Evolutionary conservation across 2,888 invertebrate genomes (phyloP).

Genomic region (Zhuqinia jingwanae): DNA sequence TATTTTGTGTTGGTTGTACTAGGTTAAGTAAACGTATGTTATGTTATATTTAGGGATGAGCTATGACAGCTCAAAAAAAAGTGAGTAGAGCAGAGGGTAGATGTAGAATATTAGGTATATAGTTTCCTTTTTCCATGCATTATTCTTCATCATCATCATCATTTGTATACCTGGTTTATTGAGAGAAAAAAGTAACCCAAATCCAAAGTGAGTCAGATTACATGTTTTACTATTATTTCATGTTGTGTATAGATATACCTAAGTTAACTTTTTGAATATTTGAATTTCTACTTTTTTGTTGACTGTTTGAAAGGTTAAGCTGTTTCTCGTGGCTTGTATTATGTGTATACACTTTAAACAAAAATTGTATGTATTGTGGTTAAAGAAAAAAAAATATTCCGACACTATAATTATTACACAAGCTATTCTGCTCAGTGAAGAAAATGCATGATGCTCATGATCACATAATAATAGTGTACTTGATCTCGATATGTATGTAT

Average conservation of each 20-base stretch:
- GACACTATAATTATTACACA: constrained; percentile 54
- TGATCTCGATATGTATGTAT: constrained; percentile 35
- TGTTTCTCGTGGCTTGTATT: constrained; percentile 38
- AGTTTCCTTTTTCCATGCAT: constrained; percentile 29
- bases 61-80: constrained; percentile 36
- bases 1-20: neutral
- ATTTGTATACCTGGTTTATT: constrained; percentile 22
- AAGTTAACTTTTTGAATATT: neutral
- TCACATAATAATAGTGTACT: constrained; percentile 59
- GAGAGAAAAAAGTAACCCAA: constrained; percentile 45
- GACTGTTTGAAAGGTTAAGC: constrained; percentile 14
- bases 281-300: neutral
- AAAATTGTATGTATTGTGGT: constrained; percentile 52
- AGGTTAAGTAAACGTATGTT: neutral
- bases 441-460: constrained; percentile 17
- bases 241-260: too few species aligned
- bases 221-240: neutral
- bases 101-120: neutral
- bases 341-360: neutral
- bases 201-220: constrained; percentile 28
- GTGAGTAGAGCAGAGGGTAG: neutral
- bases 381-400: constrained; percentile 28
- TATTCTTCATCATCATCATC: constrained; percentile 45
- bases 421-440: constrained; percentile 51
- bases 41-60: too few species aligned